Percentiles rank a stretch among this genome's conserved stretches.
Conservation (phyloP, 2,113 vertebrate genomes). For the Polypterus senegalus region DNA sequence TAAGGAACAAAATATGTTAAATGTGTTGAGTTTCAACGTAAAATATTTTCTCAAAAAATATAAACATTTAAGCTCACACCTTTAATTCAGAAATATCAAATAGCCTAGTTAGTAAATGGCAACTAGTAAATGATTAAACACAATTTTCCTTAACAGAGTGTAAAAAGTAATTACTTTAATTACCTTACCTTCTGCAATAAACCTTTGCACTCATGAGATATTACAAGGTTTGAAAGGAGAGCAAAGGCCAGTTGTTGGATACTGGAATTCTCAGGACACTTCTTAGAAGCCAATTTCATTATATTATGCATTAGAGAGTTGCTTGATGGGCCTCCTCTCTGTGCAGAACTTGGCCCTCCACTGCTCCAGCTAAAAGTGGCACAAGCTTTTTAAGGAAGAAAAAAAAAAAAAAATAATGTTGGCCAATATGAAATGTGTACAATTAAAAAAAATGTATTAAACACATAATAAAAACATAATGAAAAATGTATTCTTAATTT, state of each 20-base stretch:
- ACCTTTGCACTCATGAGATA: conserved; percentile 78
- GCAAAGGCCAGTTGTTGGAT: conserved; percentile 65
- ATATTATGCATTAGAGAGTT: conserved; percentile 67
- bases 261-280: conserved; percentile 46
- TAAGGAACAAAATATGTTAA: too few relatives aligned
- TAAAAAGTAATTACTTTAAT: too few relatives aligned
- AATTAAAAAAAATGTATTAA: neutral
- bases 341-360: conserved; percentile 30
- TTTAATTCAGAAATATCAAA: too few relatives aligned
- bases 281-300: conserved; percentile 69
- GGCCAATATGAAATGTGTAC: conserved; percentile 31
- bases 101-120: too few relatives aligned
- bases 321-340: conserved; percentile 36
- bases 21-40: too few relatives aligned
- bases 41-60: too few relatives aligned
- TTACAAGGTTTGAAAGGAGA: conserved; percentile 73
- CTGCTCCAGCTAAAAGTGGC: conserved; percentile 59
- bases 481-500: too few relatives aligned
- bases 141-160: too few relatives aligned
- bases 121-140: too few relatives aligned
- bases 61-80: too few relatives aligned
- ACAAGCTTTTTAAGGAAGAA: conserved; percentile 58
- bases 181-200: conserved; percentile 76
- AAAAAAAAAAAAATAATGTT: conserved; percentile 13
- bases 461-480: neutral